Evolutionary conservation across 1,140 invertebrate species (phyloP).

Genomic region (Galendromus occidentalis): DNA sequence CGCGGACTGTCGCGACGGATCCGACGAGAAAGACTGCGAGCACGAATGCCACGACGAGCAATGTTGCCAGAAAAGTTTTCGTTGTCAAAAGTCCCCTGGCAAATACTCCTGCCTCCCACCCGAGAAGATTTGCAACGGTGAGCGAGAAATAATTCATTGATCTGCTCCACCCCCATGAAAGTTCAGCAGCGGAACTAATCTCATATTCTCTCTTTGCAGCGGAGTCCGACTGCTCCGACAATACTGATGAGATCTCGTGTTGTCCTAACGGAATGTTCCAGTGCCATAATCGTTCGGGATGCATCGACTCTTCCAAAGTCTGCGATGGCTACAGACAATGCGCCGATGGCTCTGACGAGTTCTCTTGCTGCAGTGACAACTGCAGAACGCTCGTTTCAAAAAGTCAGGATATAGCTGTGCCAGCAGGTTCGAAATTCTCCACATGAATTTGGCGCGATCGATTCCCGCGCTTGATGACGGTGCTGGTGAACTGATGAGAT

Average conservation of each 20-base stretch:
- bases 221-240: background rate
- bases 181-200: background rate
- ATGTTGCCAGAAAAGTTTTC: slow-evolving; percentile 37
- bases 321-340: slow-evolving; percentile 26
- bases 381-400: slow-evolving; percentile 3
- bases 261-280: slow-evolving; percentile 17
- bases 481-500: too few species aligned
- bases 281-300: slow-evolving; percentile 21
- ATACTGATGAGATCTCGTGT: slow-evolving; percentile 8
- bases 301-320: slow-evolving; percentile 28
- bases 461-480: too few species aligned
- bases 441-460: too few species aligned
- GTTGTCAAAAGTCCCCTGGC: slow-evolving; percentile 28
- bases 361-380: slow-evolving; percentile 18
- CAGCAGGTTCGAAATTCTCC: too few species aligned
- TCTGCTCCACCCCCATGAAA: too few species aligned
- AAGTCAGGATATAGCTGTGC: too few species aligned
- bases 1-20: slow-evolving; percentile 56
- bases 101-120: background rate
- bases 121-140: background rate
- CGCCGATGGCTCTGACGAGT: slow-evolving; percentile 25
- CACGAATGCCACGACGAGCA: slow-evolving; percentile 25
- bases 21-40: slow-evolving; percentile 50
- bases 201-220: background rate
- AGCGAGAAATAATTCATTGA: too few species aligned